phyloP scores from a whole-genome alignment of 2,888 invertebrate genomes.

The Vanessa cardui region DNA sequence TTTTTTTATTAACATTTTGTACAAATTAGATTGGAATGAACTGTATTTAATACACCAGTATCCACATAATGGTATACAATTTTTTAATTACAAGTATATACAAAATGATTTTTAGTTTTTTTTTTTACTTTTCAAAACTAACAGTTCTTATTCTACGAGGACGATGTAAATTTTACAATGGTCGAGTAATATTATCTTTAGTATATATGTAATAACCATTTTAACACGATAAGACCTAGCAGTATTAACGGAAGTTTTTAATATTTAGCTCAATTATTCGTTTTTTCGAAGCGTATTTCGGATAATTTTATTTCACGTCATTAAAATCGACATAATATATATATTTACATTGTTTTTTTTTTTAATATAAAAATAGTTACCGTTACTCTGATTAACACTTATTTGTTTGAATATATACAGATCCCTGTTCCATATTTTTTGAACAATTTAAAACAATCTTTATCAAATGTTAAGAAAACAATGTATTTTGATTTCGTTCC shows the following conservation, averaged over 20 bases:
- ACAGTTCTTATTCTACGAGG: slow-evolving; percentile 10
- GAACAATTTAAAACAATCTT: background rate
- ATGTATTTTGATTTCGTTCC: background rate
- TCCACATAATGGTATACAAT: background rate
- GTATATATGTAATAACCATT: slow-evolving; percentile 12
- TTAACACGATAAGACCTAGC: slow-evolving; percentile 1
- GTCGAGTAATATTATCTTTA: slow-evolving; percentile 10
- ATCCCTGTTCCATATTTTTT: slow-evolving; percentile 26
- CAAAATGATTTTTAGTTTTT: slow-evolving; percentile 1
- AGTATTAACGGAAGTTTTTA: slow-evolving; percentile 8
- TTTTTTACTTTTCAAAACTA: slow-evolving; percentile 3
- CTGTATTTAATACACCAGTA: slow-evolving; percentile 4
- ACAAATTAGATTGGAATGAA: slow-evolving; percentile 4
- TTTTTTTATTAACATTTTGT: background rate
- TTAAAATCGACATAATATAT: slow-evolving; percentile 20
- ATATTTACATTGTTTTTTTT: slow-evolving; percentile 4
- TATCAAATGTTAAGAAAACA: background rate
- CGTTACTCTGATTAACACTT: slow-evolving; percentile 22
- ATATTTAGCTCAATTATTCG: slow-evolving; percentile 15
- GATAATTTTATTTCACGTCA: slow-evolving; percentile 3
- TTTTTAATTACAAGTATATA: slow-evolving; percentile 11
- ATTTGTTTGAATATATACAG: slow-evolving; percentile 30
- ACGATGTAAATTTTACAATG: slow-evolving; percentile 12
- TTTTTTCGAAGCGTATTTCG: slow-evolving; percentile 26
- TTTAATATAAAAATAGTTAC: slow-evolving; percentile 36